Conservation (phyloP, 2,113 vertebrate genomes). For the Gavia stellata region DNA sequence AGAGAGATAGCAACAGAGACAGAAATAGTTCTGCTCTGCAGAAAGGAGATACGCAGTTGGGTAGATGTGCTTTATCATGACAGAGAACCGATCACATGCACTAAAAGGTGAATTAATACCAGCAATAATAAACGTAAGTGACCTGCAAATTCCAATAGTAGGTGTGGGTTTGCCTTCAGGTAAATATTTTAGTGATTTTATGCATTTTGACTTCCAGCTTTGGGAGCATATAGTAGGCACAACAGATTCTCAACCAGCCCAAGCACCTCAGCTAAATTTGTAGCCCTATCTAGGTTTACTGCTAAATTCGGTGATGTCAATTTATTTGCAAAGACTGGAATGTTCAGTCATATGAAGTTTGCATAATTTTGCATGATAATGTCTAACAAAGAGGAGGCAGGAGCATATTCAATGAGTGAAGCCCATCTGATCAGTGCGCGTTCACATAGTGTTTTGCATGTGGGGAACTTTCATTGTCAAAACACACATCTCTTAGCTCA, state of each 20-base stretch:
- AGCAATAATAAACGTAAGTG: not conserved
- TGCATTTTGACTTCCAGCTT: not conserved
- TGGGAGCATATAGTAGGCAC: not conserved
- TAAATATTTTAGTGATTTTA: not conserved
- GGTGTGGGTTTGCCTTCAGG: not conserved
- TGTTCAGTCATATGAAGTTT: not conserved
- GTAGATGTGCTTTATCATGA: not conserved
- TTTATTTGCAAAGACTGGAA: conserved; percentile 33
- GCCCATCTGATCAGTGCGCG: conserved; percentile 23
- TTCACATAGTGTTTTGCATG: not conserved
- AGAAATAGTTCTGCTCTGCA: not conserved
- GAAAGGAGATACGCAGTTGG: not conserved
- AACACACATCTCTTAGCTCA: not conserved
- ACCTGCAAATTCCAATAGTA: not conserved
- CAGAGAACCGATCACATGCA: not conserved
- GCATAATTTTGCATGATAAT: conserved; percentile 16
- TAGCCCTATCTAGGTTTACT: conserved; percentile 21
- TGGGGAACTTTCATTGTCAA: not conserved
- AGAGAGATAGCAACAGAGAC: not conserved
- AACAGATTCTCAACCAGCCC: not conserved
- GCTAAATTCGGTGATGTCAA: not conserved
- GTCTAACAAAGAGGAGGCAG: conserved; percentile 19
- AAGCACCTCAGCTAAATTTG: not conserved
- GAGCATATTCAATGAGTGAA: not conserved
- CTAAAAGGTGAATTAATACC: not conserved